These are phyloP conservation scores for Stictocephala bisonia DNA, from an alignment of 2,888 invertebrate species.

Conservation along the genomic window DNA sequence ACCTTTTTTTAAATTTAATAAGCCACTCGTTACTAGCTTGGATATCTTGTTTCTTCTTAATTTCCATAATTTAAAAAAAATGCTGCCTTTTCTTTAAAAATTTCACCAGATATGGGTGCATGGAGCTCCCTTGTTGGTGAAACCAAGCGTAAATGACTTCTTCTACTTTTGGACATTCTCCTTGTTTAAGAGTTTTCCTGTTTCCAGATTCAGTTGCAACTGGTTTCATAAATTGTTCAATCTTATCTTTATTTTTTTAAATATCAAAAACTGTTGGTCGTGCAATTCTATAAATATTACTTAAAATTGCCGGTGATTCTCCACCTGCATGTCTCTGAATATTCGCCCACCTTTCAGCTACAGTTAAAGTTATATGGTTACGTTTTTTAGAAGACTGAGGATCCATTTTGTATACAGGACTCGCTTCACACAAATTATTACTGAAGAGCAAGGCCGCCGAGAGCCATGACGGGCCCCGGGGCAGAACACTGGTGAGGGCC, in stretches of 20 bases:
- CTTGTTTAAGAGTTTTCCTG: not conserved
- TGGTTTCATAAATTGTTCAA: conserved; percentile 33
- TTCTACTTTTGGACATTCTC: conserved; percentile 12
- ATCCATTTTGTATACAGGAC: too few relatives aligned
- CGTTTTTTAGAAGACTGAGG: too few relatives aligned
- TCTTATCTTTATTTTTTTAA: conserved; percentile 34
- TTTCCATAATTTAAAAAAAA: not conserved
- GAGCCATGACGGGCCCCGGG: too few relatives aligned
- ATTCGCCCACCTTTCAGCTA: too few relatives aligned
- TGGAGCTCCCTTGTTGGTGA: too few relatives aligned
- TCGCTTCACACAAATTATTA: too few relatives aligned
- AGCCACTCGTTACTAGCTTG: conserved; percentile 15
- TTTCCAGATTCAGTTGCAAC: conserved; percentile 12
- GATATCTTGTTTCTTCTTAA: conserved; percentile 10
- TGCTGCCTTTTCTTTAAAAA: conserved; percentile 5
- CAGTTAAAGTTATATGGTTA: too few relatives aligned
- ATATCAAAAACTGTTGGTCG: conserved; percentile 28
- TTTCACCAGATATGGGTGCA: not conserved
- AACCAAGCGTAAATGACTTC: conserved; percentile 7
- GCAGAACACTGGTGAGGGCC: too few relatives aligned
- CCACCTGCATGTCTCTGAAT: too few relatives aligned
- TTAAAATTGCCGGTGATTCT: too few relatives aligned
- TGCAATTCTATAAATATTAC: too few relatives aligned
- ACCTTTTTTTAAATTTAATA: conserved; percentile 1
- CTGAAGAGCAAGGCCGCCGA: too few relatives aligned